Conservation (phyloP, 2,113 vertebrate species). For the Physeter macrocephalus region DNA sequence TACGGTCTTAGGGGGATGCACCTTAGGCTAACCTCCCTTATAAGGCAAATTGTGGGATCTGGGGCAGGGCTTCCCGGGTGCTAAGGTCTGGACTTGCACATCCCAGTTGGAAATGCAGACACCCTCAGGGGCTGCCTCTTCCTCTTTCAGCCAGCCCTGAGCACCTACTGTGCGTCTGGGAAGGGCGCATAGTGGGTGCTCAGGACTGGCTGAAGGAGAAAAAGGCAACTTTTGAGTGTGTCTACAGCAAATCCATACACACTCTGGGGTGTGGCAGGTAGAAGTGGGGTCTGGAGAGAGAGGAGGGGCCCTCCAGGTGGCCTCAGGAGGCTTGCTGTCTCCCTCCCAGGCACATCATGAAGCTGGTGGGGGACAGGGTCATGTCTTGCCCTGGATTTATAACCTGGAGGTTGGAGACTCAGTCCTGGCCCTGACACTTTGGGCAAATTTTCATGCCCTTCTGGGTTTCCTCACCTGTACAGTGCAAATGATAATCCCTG, state of each 20-base stretch:
- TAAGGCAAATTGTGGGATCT: background rate
- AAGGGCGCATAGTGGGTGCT: background rate
- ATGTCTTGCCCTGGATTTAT: background rate
- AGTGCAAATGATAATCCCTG: background rate
- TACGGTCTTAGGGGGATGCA: background rate
- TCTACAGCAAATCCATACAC: background rate
- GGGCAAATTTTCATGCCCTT: background rate
- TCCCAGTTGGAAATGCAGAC: background rate
- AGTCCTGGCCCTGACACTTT: background rate
- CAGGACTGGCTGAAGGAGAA: background rate
- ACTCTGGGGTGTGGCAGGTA: background rate
- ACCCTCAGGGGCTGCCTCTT: background rate
- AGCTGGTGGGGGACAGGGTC: background rate
- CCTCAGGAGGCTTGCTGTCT: background rate
- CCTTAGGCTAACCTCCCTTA: background rate
- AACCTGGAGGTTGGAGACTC: background rate
- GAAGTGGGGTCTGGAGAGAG: background rate
- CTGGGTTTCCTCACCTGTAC: background rate
- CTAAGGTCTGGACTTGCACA: background rate
- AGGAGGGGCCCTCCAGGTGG: background rate
- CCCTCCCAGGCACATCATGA: background rate
- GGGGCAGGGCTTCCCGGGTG: background rate
- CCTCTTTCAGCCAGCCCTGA: background rate
- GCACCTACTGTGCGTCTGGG: background rate
- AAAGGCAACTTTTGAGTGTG: background rate